phyloP scores from a whole-genome alignment of 2,113 vertebrate species.

The Daphoenositta chrysoptera region DNA sequence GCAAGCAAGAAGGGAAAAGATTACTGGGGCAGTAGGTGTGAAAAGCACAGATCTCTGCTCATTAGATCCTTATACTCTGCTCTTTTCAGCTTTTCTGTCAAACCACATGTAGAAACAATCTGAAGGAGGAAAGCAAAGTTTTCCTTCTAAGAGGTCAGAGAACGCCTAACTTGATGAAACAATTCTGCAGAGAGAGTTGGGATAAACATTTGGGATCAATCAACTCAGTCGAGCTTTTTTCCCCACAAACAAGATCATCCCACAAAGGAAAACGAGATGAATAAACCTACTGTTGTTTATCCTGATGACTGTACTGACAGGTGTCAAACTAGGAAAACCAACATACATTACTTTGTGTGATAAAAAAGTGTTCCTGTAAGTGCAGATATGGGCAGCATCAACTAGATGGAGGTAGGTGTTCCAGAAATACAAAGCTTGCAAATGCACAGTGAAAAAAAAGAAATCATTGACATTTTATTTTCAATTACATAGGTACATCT shows the following conservation, averaged over 20 bases:
- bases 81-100: background rate
- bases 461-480: background rate
- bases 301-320: background rate
- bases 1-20: background rate
- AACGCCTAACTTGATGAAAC: background rate
- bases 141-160: background rate
- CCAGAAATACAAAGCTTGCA: background rate
- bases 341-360: background rate
- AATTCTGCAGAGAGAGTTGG: background rate
- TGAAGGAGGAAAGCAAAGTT: background rate
- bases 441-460: background rate
- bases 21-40: background rate
- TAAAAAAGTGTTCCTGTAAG: background rate
- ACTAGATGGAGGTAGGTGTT: background rate
- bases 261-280: background rate
- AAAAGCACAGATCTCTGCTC: background rate
- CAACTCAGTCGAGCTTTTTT: background rate
- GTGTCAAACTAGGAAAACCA: background rate
- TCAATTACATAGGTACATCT: background rate
- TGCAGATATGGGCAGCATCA: background rate
- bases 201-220: background rate
- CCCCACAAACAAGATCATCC: background rate
- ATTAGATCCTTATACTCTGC: background rate
- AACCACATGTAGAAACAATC: background rate
- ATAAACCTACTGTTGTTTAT: background rate